phyloP scores from a whole-genome alignment of 2,797 vertebrate species.

The Chaetodon trifasciatus region DNA sequence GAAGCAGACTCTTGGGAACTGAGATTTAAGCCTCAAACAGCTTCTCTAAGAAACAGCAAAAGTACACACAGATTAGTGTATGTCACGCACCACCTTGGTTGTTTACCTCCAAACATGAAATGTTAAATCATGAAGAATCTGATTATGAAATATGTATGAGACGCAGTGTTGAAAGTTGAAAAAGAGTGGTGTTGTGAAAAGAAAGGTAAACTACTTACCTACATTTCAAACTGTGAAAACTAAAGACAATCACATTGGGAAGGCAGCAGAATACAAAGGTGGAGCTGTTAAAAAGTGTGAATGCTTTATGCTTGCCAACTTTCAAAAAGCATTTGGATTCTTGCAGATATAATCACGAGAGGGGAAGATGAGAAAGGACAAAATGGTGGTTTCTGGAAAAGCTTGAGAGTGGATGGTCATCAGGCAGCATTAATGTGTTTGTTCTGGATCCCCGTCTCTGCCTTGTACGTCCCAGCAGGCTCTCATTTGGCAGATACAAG shows the following conservation, averaged over 20 bases:
- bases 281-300: slow-evolving; percentile 8
- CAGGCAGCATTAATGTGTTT: slow-evolving; percentile 61
- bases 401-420: slow-evolving; percentile 34
- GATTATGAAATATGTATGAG: slow-evolving; percentile 62
- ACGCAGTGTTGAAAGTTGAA: slow-evolving; percentile 30
- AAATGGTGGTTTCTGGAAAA: slow-evolving; percentile 40
- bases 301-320: slow-evolving; percentile 11
- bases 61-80: slow-evolving; percentile 9
- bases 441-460: slow-evolving; percentile 47
- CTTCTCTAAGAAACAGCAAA: slow-evolving; percentile 11
- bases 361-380: slow-evolving; percentile 39
- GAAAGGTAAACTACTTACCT: slow-evolving; percentile 6
- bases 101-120: slow-evolving; percentile 30
- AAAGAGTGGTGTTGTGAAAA: neutral
- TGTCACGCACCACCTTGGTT: slow-evolving; percentile 29
- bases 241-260: slow-evolving; percentile 15
- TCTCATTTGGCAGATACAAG: slow-evolving; percentile 47
- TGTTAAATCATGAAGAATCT: no score
- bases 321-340: slow-evolving; percentile 5
- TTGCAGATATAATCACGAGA: slow-evolving; percentile 29
- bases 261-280: slow-evolving; percentile 10
- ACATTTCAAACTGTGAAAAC: slow-evolving; percentile 26
- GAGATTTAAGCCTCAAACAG: slow-evolving; percentile 19
- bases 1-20: slow-evolving; percentile 26
- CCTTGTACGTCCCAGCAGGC: slow-evolving; percentile 25